These are phyloP conservation scores for Protobothrops flavoviridis DNA, from an alignment of 2,113 vertebrate species.

Conservation along the genomic window DNA sequence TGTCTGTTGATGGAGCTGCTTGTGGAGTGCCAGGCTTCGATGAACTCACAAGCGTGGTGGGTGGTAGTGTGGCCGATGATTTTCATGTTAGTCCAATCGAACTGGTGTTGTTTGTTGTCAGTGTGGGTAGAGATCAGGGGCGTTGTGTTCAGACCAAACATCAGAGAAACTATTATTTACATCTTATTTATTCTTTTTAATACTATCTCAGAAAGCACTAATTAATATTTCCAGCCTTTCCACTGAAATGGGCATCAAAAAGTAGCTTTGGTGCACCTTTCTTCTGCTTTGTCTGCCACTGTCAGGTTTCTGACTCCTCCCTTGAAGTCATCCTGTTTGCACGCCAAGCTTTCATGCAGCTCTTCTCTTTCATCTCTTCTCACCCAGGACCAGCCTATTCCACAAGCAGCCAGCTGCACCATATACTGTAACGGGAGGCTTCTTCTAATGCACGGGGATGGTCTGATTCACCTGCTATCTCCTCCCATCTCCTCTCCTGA, in stretches of 20 bases:
- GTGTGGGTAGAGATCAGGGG: too few species aligned
- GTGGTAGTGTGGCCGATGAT: too few species aligned
- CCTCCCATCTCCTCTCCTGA: constrained; percentile 15
- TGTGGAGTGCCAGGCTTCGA: too few species aligned
- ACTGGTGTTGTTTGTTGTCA: too few species aligned
- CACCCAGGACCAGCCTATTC: not conserved
- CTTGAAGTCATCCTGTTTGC: not conserved
- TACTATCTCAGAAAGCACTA: not conserved
- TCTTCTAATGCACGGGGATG: not conserved
- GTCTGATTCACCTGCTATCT: constrained; percentile 15
- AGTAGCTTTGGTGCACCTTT: not conserved
- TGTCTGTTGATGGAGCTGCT: too few species aligned
- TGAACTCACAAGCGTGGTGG: too few species aligned
- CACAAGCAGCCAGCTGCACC: not conserved
- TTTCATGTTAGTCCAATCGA: too few species aligned
- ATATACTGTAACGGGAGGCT: not conserved
- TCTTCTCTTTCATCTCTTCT: too few species aligned
- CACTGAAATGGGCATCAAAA: not conserved
- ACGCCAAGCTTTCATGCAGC: not conserved
- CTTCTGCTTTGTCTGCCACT: not conserved
- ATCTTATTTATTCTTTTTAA: not conserved
- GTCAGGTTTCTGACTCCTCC: not conserved
- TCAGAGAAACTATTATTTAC: not conserved
- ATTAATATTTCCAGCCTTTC: not conserved
- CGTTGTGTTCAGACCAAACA: not conserved